Evolutionary conservation across 2,888 invertebrate species (phyloP), one percentile per base, ranked within the genome.

Genomic region (Drosophila testacea): DNA sequence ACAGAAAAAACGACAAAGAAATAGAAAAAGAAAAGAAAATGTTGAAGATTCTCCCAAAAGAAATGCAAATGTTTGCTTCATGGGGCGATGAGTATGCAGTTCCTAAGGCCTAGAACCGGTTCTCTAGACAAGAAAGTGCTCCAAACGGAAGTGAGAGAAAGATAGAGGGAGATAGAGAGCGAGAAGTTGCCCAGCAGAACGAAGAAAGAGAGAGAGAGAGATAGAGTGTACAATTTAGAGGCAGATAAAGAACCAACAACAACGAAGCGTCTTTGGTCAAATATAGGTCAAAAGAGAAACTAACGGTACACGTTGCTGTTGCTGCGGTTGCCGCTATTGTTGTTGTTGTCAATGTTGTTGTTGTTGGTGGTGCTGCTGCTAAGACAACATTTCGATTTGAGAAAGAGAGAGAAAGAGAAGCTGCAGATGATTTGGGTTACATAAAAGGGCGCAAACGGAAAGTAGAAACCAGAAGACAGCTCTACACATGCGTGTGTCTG

Each of bases 271-370:
- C 70, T 69, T 73, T 70, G 69, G 65, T 56, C 73, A 83, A 90
- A 91, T 91, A 90, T 91, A 84, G 91, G 91, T 91, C 91, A 91
- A 91, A 91, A 91, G 91, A 91, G 91, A 91, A 91, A 91, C 91
- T 91, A 90, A 90, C 91, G 89, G 89, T 90, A 85, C 72, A 84
- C 66, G 77, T 39, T 64, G 61, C 42, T 65, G 56, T 36, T 57
- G 59, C 38, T 42, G 56, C 6, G 6, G 7, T 32, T 32, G 74
- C 36, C 62, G 63, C 41, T 65, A 54, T 44, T 41, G 63, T 34
- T 36, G 22, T 39, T 60, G 59, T 4, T 30, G 0, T 32, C 7
- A 42, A 63, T 61, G 69, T 36, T 59, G 54, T 54, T 67, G 22
- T 44, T 41, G 63, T 34, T 36, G 22, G 36, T 61, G 54, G 46